These are phyloP conservation scores for Steinernema feltiae DNA, from an alignment of 1,140 invertebrate genomes.

Conservation along the genomic window DNA sequence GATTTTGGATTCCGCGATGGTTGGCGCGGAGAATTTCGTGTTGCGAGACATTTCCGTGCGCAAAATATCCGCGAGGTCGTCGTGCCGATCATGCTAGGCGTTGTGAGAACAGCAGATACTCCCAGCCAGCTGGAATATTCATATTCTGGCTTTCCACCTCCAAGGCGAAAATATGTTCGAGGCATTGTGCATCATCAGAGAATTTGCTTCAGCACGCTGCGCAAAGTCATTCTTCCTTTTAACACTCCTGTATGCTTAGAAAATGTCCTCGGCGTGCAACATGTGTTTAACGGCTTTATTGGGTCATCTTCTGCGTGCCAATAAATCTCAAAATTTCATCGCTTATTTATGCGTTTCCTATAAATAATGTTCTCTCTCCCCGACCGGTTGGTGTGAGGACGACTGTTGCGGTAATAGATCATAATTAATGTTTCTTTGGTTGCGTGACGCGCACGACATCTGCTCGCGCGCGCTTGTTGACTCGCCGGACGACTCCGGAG, in stretches of 20 bases:
- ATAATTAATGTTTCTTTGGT: not conserved
- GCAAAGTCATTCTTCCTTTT: too few species aligned
- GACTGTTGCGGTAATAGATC: not conserved
- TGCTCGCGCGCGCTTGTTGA: not conserved
- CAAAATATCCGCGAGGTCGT: too few species aligned
- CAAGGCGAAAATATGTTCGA: too few species aligned
- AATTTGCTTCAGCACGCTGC: too few species aligned
- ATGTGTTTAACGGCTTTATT: slow-evolving; percentile 11
- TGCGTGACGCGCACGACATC: slow-evolving; percentile 5
- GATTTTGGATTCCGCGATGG: not conserved
- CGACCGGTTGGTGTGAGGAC: too few species aligned
- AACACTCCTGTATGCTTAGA: not conserved
- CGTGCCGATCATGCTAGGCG: too few species aligned
- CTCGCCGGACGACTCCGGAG: not conserved
- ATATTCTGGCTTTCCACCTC: too few species aligned
- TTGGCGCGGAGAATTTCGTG: not conserved
- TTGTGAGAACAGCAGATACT: too few species aligned
- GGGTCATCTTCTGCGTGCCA: slow-evolving; percentile 1
- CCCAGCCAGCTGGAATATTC: too few species aligned
- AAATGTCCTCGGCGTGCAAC: not conserved
- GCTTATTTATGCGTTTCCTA: not conserved
- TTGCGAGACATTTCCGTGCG: too few species aligned
- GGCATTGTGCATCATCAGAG: too few species aligned
- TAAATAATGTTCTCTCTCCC: not conserved
- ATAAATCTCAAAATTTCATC: slow-evolving; percentile 5